phyloP scores from a whole-genome alignment of 2,888 invertebrate genomes.

The Zele albiditarsus region DNA sequence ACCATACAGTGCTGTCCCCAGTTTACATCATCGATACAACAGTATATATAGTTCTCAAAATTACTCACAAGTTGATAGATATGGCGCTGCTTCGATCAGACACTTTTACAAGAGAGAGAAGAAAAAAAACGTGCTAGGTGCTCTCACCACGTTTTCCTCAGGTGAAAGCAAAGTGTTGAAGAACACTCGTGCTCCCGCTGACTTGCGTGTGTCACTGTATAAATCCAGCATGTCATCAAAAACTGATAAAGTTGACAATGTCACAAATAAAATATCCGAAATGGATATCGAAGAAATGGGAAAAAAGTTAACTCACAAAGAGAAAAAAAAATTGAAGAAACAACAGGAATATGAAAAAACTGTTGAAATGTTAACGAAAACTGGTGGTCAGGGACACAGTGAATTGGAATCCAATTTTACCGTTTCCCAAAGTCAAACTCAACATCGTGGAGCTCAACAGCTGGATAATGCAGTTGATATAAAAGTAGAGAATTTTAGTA shows the following conservation, averaged over 20 bases:
- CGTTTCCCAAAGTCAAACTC: slow-evolving; percentile 86
- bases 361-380: slow-evolving; percentile 87
- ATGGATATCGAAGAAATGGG: slow-evolving; percentile 70
- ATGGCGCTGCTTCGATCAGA: background rate
- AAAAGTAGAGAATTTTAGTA: slow-evolving; percentile 98
- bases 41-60: background rate
- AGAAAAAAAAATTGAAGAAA: slow-evolving; percentile 92
- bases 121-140: background rate
- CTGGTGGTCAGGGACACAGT: slow-evolving; percentile 91
- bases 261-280: slow-evolving; percentile 62
- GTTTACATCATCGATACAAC: background rate
- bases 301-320: slow-evolving; percentile 89
- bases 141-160: background rate
- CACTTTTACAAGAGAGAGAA: background rate
- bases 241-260: slow-evolving; percentile 52
- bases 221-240: slow-evolving; percentile 57
- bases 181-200: background rate
- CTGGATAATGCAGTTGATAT: slow-evolving; percentile 97
- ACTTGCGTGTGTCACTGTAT: background rate
- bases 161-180: background rate
- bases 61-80: background rate
- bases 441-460: slow-evolving; percentile 68
- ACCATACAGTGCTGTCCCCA: background rate
- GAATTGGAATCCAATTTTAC: slow-evolving; percentile 96
- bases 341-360: slow-evolving; percentile 91